Conservation (phyloP, 2,113 vertebrate genomes). For the Rhinopomastus cyanomelas region DNA sequence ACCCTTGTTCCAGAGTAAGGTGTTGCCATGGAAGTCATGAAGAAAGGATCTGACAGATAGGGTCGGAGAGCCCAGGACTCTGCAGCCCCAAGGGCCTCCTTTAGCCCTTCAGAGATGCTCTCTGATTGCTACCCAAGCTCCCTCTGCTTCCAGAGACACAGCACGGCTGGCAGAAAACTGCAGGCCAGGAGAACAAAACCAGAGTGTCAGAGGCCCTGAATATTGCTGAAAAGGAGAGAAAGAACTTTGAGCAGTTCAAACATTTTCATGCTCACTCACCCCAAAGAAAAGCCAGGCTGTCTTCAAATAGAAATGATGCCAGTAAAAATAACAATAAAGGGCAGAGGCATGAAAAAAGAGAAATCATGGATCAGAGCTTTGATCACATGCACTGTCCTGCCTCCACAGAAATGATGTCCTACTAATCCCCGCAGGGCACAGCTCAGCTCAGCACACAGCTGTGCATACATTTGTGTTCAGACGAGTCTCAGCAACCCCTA, state of each 20-base stretch:
- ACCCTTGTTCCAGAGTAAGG: background rate
- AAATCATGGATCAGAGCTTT: background rate
- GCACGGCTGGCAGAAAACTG: background rate
- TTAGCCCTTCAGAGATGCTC: background rate
- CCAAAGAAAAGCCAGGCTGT: background rate
- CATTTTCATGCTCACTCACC: background rate
- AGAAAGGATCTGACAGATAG: background rate
- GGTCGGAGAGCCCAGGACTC: background rate
- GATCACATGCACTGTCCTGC: background rate
- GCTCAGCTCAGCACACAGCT: background rate
- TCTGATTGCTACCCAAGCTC: background rate
- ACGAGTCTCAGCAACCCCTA: background rate
- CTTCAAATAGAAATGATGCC: background rate
- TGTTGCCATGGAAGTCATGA: fast-evolving
- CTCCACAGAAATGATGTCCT: background rate
- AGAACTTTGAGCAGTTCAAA: background rate
- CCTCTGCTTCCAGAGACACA: background rate
- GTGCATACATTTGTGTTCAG: background rate
- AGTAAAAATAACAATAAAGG: conserved; percentile 10
- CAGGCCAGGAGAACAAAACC: background rate
- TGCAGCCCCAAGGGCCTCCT: background rate
- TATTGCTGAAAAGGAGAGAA: background rate
- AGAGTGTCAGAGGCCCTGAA: background rate
- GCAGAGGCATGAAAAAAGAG: background rate
- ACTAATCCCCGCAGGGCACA: background rate